Evolutionary conservation across 2,888 invertebrate species (phyloP).

Genomic region (Polymixis flavicincta): DNA sequence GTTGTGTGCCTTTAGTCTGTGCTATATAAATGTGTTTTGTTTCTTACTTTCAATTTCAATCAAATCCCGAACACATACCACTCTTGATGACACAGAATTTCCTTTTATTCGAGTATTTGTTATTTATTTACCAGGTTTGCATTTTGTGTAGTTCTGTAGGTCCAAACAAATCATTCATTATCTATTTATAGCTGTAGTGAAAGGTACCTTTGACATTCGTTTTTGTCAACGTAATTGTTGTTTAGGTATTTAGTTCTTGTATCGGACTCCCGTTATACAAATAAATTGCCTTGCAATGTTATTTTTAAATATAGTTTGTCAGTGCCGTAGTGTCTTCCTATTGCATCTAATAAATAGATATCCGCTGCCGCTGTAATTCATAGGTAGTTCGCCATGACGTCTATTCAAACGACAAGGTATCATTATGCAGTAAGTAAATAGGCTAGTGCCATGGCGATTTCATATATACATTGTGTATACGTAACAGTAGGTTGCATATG

Average conservation of each 20-base stretch:
- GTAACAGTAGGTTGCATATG: conserved; percentile 13
- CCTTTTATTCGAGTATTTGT: not conserved
- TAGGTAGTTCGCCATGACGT: not conserved
- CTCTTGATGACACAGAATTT: not conserved
- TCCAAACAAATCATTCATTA: not conserved
- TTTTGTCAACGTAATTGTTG: conserved; percentile 8
- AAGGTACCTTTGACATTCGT: conserved; percentile 32
- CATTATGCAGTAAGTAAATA: conserved; percentile 41
- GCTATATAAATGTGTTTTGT: not conserved
- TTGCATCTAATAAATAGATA: conserved; percentile 10
- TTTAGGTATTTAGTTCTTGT: not conserved
- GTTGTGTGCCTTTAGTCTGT: no score
- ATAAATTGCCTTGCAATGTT: no score
- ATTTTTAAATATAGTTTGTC: not conserved
- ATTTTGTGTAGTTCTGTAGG: not conserved
- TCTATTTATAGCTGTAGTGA: conserved; percentile 11
- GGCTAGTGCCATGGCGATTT: conserved; percentile 23
- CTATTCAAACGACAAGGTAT: conserved; percentile 9
- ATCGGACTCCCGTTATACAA: not conserved
- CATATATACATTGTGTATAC: conserved; percentile 27
- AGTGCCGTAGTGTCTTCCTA: conserved; percentile 1
- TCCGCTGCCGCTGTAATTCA: not conserved
- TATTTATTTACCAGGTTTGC: not conserved
- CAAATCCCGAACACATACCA: not conserved
- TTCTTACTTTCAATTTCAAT: not conserved